Conservation (phyloP, 1,140 invertebrate species). For the Aphaenogaster floridana region DNA sequence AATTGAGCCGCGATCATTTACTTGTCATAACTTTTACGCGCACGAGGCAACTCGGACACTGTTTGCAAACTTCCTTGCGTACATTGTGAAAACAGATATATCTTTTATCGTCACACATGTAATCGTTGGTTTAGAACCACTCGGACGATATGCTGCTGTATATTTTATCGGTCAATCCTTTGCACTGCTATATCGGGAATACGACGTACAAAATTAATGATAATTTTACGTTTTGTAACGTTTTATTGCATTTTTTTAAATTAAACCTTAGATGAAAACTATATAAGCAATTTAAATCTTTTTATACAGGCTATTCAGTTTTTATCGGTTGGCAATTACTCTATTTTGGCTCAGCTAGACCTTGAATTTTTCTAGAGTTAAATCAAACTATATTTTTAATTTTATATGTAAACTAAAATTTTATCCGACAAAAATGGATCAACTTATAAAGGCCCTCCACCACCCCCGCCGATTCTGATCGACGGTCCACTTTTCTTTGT, state of each 20-base stretch:
- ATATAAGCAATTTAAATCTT: no score
- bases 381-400: background rate
- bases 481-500: no score
- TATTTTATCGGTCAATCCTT: conserved; percentile 19
- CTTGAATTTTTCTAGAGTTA: background rate
- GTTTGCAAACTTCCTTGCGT: conserved; percentile 49
- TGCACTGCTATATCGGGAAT: background rate
- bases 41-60: conserved; percentile 14
- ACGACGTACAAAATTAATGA: background rate
- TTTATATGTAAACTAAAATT: background rate
- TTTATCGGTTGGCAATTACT: no score
- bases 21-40: conserved; percentile 59
- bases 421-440: background rate
- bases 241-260: background rate
- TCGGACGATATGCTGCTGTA: background rate
- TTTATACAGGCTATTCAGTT: no score
- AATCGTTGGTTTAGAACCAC: conserved; percentile 10
- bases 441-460: no score
- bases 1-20: conserved; percentile 50
- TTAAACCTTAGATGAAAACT: background rate
- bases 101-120: conserved; percentile 26
- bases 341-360: no score
- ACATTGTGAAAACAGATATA: conserved; percentile 43
- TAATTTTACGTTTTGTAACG: background rate
- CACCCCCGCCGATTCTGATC: no score